Percentiles rank a stretch among this genome's conserved stretches.
Evolutionary conservation across 2,797 vertebrate species (phyloP).

Genomic region (Iguana delicatissima): DNA sequence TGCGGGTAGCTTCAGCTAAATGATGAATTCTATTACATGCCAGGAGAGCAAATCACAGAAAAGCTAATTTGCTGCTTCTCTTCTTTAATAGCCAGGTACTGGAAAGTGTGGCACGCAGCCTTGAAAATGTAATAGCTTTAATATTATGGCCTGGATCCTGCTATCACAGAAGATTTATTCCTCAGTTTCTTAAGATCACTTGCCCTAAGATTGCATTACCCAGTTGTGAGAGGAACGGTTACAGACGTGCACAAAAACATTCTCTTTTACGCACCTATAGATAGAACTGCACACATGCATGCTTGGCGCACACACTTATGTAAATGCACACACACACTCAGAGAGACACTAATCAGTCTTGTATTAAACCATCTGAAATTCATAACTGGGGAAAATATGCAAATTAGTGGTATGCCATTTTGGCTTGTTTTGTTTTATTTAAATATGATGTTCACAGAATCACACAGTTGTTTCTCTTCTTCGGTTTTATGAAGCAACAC

Average conservation of each 20-base stretch:
- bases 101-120: slow-evolving; percentile 33
- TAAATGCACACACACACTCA: no score
- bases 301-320: no score
- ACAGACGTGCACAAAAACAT: not conserved
- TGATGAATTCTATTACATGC: slow-evolving; percentile 36
- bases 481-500: no score
- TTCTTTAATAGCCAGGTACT: not conserved
- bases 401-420: not conserved
- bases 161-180: slow-evolving; percentile 4
- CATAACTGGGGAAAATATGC: not conserved
- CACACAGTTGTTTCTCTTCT: no score
- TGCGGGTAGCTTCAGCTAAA: slow-evolving; percentile 20
- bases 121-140: slow-evolving; percentile 21
- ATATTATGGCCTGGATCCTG: slow-evolving; percentile 4
- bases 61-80: slow-evolving; percentile 51
- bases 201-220: not conserved
- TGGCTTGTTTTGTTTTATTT: not conserved
- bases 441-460: no score
- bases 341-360: not conserved
- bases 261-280: not conserved
- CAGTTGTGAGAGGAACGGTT: not conserved
- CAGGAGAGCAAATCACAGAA: slow-evolving; percentile 29
- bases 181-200: not conserved
- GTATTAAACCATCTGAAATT: not conserved
- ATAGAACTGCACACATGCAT: no score